A percentile compares a stretch with the other conserved stretches of the same genome.
Evolutionary conservation across 2,888 invertebrate genomes (phyloP).

Genomic region (Cactoblastis cactorum): DNA sequence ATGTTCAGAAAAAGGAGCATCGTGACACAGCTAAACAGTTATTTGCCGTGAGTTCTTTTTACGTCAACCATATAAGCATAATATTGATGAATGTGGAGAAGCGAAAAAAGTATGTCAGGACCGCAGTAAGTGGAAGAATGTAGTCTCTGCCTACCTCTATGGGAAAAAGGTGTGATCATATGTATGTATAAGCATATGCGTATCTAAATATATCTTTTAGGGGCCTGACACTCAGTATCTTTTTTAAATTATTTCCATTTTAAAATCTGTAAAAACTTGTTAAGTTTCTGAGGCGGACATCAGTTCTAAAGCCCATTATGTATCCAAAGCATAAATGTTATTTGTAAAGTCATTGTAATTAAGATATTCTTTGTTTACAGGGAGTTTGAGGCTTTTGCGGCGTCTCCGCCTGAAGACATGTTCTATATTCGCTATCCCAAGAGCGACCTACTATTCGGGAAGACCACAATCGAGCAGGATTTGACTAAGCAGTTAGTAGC

Average conservation of each 20-base stretch:
- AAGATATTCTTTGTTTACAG: constrained; percentile 34
- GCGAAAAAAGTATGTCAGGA: no score
- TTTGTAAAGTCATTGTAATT: not conserved
- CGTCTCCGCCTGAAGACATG: constrained; percentile 82
- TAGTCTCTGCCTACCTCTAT: no score
- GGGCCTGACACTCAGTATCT: no score
- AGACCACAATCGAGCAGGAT: constrained; percentile 42
- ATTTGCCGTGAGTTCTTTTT: constrained; percentile 51
- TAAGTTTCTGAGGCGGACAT: not conserved
- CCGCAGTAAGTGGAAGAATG: no score
- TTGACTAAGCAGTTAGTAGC: constrained; percentile 39
- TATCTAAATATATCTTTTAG: no score
- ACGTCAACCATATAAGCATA: not conserved
- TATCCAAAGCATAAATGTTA: no score
- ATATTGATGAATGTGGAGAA: no score
- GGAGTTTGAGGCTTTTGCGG: constrained; percentile 69
- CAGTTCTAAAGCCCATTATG: no score
- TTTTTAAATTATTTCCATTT: no score
- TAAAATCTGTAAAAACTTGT: no score
- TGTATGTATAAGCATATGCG: not conserved
- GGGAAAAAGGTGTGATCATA: no score
- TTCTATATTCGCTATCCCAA: constrained; percentile 83
- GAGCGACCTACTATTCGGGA: constrained; percentile 56
- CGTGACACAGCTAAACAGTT: constrained; percentile 53
- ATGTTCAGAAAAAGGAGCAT: constrained; percentile 66